Evolutionary conservation across 2,888 invertebrate genomes (phyloP), one percentile per base, ranked within the genome.

Genomic region (Eristalinus sepulchralis): DNA sequence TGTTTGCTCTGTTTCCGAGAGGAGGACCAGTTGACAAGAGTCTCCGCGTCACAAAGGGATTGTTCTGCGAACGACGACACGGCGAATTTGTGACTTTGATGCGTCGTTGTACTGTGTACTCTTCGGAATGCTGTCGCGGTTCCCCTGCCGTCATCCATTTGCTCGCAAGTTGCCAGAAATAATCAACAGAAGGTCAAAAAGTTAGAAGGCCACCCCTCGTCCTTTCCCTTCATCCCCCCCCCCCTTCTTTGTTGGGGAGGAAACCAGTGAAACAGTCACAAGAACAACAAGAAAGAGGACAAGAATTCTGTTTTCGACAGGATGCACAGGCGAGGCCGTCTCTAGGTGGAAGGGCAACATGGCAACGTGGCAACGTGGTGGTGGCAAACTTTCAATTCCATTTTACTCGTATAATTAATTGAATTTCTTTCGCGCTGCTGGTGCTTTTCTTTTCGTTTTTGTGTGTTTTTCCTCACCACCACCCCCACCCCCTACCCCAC

Each of bases 331-430:
- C n/a, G n/a, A n/a, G n/a, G 0, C 10, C 11, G 36, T 10, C 0
- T 10, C 0, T 8, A 1, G 17, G n/a, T 2, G 47, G 1, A n/a
- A 17, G 47, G 17, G 8, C 17, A 17, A 17, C n/a, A 39, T n/a
- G 47, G 47, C n/a, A 4, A n/a, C 47, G 47, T 17, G 63, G 66
- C 57, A 17, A 55, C 24, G 27, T 17, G 4, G 39, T 8, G 47
- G 47, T 47, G 63, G 34, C 62, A 71, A 70, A 70, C 75, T 79
- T 78, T 73, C 68, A 78, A 83, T 73, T 79, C 66, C 59, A 80
- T 84, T 75, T 76, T 80, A 39, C 79, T 76, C 70, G 64, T 79
- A 70, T 84, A 75, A 80, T 84, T 84, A 84, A 84, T 84, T 84
- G 70, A 79, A 79, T 80, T 84, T 70, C 79, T 80, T 84, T 71